Evolutionary conservation across 2,797 vertebrate species (phyloP).

Genomic region (Lates japonicus): DNA sequence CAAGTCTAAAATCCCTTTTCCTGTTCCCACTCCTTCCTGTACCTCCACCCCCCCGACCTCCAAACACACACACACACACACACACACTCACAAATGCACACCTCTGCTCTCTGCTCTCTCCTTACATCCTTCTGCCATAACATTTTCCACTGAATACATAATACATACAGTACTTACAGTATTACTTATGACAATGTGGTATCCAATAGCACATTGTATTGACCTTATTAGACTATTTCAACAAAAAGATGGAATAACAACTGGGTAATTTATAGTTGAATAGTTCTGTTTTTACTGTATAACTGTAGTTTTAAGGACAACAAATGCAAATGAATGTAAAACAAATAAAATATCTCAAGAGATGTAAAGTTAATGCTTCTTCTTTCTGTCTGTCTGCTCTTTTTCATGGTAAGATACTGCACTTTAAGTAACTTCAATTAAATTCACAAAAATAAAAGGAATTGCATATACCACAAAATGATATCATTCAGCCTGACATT

Average conservation of each 20-base stretch:
- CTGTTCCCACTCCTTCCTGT: conserved; percentile 24
- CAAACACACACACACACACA: not conserved
- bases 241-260: conserved; percentile 19
- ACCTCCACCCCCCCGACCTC: not conserved
- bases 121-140: conserved; percentile 31
- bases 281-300: not conserved
- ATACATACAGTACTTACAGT: conserved; percentile 28
- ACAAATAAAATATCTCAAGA: conserved; percentile 21
- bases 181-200: not conserved
- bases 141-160: conserved; percentile 39
- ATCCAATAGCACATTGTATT: conserved; percentile 19
- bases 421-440: conserved; percentile 12
- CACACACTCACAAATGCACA: conserved; percentile 1
- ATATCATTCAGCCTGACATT: conserved; percentile 15
- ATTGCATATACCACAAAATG: not conserved
- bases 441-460: not conserved
- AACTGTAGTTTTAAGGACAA: conserved; percentile 23
- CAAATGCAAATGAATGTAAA: conserved; percentile 14
- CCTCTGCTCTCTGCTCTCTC: conserved; percentile 4
- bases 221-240: conserved; percentile 16
- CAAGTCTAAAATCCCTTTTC: conserved; percentile 51
- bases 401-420: conserved; percentile 7
- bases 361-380: conserved; percentile 24
- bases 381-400: not conserved
- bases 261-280: conserved; percentile 11